Base-by-base conservation (phyloP, 1,140 invertebrate genomes). In the Diabrotica virgifera region DNA sequence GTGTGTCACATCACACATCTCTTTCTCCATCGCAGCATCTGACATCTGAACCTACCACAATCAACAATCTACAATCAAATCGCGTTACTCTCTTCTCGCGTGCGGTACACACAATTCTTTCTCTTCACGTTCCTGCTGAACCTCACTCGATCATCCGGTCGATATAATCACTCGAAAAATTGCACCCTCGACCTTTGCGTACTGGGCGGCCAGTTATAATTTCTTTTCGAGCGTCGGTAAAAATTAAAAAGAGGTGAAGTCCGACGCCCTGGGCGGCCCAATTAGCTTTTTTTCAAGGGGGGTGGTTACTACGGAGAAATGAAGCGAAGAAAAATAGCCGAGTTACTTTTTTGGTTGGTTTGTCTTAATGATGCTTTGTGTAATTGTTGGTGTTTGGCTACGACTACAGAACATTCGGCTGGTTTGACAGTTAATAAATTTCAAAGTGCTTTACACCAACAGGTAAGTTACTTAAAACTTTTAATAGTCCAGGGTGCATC, bases 361-460 rank as follows among this genome's bases (percentile, higher is more conserved):
- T 60, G 58, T 36, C 50, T 53, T 37, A 37, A 59, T 36, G 58
- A 65, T 14, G 36, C 60, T 8, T 52, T 60, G 14, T 51, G 46
- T 54, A 60, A 37, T 24, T 62, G 54, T 66, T 62, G 53, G 60
- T 66, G 59, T 58, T n/a, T 50, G 38, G 59, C 64, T n/a, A 24
- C 57, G 50, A 53, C 58, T 24, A 10, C 40, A 10, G 50, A 57
- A 11, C 10, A 36, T 40, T 37, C 59, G 56, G 52, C 62, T 36
- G 40, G 52, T 55, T 59, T 12, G 8, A n/a, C 55, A 46, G 60
- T 60, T 13, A 62, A 70, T 14, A 71, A 57, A 12, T 71, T 69
- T 59, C 67, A 71, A 50, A 59, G 55, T 51, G 62, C 65, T 37
- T 24, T 71, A 6, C 65, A 67, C 8, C 64, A 71, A 63, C 70